A percentile compares a stretch with the other conserved stretches of the same genome.
These are phyloP conservation scores for Rhynchomys soricoides DNA, from an alignment of 2,113 vertebrate species.

Conservation along the genomic window DNA sequence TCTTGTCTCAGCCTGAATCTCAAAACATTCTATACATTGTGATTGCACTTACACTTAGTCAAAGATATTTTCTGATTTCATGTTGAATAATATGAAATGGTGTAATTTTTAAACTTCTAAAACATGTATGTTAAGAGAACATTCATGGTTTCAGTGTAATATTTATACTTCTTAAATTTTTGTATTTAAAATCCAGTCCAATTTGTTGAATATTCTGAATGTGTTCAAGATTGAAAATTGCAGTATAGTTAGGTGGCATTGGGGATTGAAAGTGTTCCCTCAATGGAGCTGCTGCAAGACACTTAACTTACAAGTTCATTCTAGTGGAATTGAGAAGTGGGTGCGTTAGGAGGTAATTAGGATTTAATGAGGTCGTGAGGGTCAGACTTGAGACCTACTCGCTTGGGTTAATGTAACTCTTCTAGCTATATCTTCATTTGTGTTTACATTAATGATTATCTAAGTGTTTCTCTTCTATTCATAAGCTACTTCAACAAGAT, in stretches of 20 bases:
- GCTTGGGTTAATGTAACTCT: not conserved
- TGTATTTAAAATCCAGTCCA: not conserved
- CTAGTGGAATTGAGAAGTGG: not conserved
- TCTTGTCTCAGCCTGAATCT: not conserved
- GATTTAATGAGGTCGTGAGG: not conserved
- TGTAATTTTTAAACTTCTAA: constrained; percentile 13
- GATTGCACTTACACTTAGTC: not conserved
- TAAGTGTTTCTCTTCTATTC: not conserved
- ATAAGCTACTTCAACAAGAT: not conserved
- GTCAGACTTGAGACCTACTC: not conserved
- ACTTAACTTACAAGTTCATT: not conserved
- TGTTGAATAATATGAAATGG: not conserved
- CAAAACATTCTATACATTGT: rapidly evolving
- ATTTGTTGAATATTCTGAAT: not conserved
- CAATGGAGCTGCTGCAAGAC: not conserved
- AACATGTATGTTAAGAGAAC: not conserved
- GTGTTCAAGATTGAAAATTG: not conserved
- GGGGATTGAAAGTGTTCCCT: not conserved
- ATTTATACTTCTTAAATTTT: not conserved
- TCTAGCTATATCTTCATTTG: not conserved
- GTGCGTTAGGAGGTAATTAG: not conserved
- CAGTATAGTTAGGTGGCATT: not conserved
- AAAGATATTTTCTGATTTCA: not conserved
- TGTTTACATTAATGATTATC: not conserved
- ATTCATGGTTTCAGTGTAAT: not conserved